Conservation (phyloP, 2,888 invertebrate species). For the Mantis religiosa region DNA sequence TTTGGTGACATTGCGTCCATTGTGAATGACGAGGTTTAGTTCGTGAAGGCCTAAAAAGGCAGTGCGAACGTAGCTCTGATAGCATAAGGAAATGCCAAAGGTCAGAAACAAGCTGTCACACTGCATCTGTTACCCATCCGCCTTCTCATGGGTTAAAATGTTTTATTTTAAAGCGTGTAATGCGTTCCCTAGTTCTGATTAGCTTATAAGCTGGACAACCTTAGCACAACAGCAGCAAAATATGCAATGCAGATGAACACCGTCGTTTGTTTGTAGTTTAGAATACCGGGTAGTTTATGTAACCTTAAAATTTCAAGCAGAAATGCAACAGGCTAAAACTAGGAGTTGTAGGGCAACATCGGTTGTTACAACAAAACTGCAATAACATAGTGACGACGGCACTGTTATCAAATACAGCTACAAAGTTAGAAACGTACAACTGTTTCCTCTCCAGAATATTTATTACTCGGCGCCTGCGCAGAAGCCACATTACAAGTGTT, state of each 20-base stretch:
- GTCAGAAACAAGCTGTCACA: no score
- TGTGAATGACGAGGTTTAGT: no score
- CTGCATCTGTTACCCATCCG: no score
- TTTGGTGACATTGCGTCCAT: no score
- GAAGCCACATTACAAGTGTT: neutral
- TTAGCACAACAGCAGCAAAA: neutral
- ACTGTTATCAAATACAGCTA: neutral
- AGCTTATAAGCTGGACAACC: no score
- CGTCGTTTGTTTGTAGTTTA: neutral
- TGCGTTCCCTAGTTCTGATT: no score
- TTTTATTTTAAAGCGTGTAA: no score
- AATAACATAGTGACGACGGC: neutral
- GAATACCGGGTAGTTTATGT: neutral
- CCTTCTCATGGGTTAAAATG: no score
- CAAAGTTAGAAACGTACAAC: neutral
- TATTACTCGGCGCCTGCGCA: neutral
- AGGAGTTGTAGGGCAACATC: neutral
- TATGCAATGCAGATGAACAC: neutral
- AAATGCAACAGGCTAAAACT: neutral
- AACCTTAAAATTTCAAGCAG: neutral
- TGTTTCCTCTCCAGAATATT: neutral
- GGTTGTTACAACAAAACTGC: neutral
- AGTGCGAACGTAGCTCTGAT: no score
- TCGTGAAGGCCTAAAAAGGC: no score
- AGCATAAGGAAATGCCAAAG: no score